Conservation (phyloP, 2,797 vertebrate genomes). For the Pogoniulus pusillus region DNA sequence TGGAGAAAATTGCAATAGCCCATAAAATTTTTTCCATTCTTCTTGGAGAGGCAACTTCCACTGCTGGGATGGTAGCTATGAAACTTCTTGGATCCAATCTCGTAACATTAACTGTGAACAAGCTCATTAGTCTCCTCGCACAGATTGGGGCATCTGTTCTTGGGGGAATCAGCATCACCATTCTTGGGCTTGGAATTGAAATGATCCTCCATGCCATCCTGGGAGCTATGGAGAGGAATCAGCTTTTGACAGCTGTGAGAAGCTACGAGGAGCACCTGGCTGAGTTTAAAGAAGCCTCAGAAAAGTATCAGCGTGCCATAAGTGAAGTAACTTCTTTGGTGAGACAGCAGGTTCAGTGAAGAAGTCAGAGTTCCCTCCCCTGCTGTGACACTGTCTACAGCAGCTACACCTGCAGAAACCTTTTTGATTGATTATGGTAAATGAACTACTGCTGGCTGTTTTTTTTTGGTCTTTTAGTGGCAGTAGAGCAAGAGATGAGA, state of each 20-base stretch:
- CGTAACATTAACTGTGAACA: conserved; percentile 69
- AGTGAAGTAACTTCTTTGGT: conserved; percentile 69
- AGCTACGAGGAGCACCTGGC: conserved; percentile 76
- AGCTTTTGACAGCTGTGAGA: conserved; percentile 73
- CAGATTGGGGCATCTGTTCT: conserved; percentile 78
- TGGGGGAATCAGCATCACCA: conserved; percentile 74
- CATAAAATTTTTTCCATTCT: conserved; percentile 74
- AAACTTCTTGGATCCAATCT: conserved; percentile 74
- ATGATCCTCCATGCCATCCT: conserved; percentile 77
- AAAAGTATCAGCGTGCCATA: conserved; percentile 72
- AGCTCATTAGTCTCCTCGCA: conserved; percentile 63
- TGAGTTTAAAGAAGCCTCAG: conserved; percentile 77
- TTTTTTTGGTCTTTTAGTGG: not conserved
- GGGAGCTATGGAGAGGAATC: conserved; percentile 75
- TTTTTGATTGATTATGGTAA: not conserved
- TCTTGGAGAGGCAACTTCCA: conserved; percentile 75
- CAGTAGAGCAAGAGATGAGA: not conserved
- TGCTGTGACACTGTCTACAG: not conserved
- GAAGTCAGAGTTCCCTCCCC: not conserved
- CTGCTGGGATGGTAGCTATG: conserved; percentile 71
- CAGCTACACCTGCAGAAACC: not conserved
- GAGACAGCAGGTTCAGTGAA: conserved; percentile 65
- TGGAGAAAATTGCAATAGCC: conserved; percentile 78
- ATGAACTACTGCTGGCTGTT: not conserved
- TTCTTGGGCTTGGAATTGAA: conserved; percentile 77